Evolutionary conservation across 2,797 vertebrate species (phyloP), one percentile per base, ranked within the genome.

Genomic region (Salarias fasciatus): DNA sequence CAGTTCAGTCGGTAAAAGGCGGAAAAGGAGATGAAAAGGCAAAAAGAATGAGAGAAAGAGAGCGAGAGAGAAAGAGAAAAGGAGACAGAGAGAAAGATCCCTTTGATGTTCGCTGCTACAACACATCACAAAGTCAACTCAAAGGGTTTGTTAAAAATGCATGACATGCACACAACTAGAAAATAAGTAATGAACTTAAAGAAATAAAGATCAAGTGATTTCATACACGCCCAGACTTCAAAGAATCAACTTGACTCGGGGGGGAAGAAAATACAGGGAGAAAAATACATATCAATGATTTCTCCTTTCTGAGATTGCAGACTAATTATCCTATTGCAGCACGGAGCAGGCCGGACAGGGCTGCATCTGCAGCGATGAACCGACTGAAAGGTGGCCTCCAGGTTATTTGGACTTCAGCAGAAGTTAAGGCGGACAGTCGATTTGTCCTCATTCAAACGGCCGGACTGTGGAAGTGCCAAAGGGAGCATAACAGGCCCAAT

Each of bases 61-160:
- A 48, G 18, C 30, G 24, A 73, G 33, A 30, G 33, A 65, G 24
- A 30, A 42, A 44, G 69, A 62, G 61, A 67, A 29, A 18, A 35
- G 58, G 60, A 74, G 41, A 77, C 58, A 66, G 52, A 72, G 55
- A 31, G 64, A 61, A 60, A 46, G 63, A 75, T 66, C 53, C 66
- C 93, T 98, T 97, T 98, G 95, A 98, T 96, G 95, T 96, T 94
- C 77, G 88, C 88, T 12, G 89, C 91, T 93, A 95, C 93, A 94
- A 95, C 94, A 94, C 93, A 95, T 97, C 95, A 95, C 91, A 94
- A 94, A 94, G 92, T 93, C 94, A 95, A 93, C 96, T 96, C 96
- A 96, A 96, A 95, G 94, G 77, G 92, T 95, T 95, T 94, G 95
- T 97, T 96, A 97, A 97, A 97, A 95, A 98, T 97, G 95, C 94